Percentiles rank a stretch among this genome's conserved stretches.
Conservation (phyloP, 2,888 invertebrate species). For the Ectemnius continuus region DNA sequence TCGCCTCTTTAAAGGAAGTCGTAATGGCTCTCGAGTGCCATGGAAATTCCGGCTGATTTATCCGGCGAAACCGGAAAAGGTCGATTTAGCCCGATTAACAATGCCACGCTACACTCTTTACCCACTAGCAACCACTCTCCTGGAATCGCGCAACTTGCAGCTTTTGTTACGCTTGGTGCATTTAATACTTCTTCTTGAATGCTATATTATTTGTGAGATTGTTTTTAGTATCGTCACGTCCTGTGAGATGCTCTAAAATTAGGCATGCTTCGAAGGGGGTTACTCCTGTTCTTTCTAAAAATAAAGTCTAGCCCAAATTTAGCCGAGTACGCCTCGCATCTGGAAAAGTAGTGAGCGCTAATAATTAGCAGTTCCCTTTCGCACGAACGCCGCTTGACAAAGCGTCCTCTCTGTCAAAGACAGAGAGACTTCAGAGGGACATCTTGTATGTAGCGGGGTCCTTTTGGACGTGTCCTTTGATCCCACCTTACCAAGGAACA, state of each 20-base stretch:
- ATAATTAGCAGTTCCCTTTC: conserved; percentile 61
- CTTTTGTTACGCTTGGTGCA: too few species aligned
- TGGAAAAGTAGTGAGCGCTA: conserved; percentile 57
- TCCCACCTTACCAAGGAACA: conserved; percentile 26
- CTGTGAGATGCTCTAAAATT: too few species aligned
- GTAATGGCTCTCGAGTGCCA: conserved; percentile 35
- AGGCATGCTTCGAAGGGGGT: too few species aligned
- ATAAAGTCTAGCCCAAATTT: too few species aligned
- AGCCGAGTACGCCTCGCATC: conserved; percentile 20
- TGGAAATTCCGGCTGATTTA: conserved; percentile 13
- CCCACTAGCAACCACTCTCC: too few species aligned
- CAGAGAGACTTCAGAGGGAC: conserved; percentile 23
- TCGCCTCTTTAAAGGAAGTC: conserved; percentile 49
- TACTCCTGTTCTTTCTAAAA: too few species aligned
- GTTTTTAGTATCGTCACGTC: too few species aligned
- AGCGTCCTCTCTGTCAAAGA: conserved; percentile 45
- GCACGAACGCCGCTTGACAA: conserved; percentile 45
- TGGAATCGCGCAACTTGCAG: too few species aligned
- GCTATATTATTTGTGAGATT: too few species aligned
- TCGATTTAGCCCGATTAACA: conserved; percentile 31
- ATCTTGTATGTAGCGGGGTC: conserved; percentile 42
- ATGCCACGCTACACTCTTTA: not conserved
- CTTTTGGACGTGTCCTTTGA: conserved; percentile 40
- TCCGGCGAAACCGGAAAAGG: conserved; percentile 25
- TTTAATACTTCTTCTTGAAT: too few species aligned